Base-by-base conservation (phyloP, 2,888 invertebrate species). In the Melanophora roralis region DNA sequence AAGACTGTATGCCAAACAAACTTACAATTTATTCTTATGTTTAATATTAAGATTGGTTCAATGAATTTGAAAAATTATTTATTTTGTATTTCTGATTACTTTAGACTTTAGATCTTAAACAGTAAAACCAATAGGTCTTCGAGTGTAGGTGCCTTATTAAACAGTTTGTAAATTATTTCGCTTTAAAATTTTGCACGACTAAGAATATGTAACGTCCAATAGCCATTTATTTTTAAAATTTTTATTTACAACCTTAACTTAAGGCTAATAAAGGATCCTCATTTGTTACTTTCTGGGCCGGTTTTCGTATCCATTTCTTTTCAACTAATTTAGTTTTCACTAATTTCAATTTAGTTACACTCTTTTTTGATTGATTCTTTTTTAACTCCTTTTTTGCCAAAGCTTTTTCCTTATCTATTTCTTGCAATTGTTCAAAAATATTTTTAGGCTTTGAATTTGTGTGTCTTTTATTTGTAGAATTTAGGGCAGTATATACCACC, bases 251-350 rank as follows among this genome's bases (percentile, higher is more conserved):
- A 16, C n/a, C 4, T 69, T 59, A 79, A 76, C 80, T 80, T 65
- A 80, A 68, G 32, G 80, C 80, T 59, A 80, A 34, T 16, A 80
- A 51, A 21, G 80, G 80, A 68, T 80, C 80, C 8, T 80, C 80
- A 32, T 80, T 76, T 1, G 6, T 0, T 1, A 38, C 7, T 23
- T 72, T 80, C 0, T 21, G 14, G 2, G 67, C 27, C 11, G 57
- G 57, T 12, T 45, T 75, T 49, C 67, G 65, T 7, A 32, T 16
- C 76, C 67, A 76, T 45, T 76, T 80, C 76, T 80, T 80, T 68
- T 80, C 68, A 11, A 64, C 14, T 11, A 68, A 11, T 73, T 80
- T 80, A 2, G 76, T 80, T 9, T 59, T 76, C 3, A 80, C 76
- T 68, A 80, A 38, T 47, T 80, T 80, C n/a, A 72, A 32, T 73